Evolutionary conservation across 2,797 vertebrate genomes (phyloP).

Genomic region (Acrocephalus scirpaceus): DNA sequence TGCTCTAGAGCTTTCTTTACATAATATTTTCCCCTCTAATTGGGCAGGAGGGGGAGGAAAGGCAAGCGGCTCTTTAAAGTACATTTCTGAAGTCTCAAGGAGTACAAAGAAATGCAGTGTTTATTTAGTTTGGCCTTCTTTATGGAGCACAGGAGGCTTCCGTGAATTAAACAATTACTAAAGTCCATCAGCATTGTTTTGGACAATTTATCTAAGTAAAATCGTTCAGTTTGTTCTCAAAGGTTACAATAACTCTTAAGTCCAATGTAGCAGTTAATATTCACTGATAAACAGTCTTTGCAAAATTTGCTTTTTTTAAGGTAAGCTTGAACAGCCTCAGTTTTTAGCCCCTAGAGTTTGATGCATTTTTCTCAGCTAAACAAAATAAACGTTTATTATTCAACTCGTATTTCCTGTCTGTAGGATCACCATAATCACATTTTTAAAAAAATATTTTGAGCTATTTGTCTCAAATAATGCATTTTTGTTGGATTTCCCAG

Average conservation of each 20-base stretch:
- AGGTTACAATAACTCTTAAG: not conserved
- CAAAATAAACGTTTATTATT: not conserved
- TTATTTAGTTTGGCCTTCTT: not conserved
- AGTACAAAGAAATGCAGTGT: not conserved
- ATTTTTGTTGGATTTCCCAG: not conserved
- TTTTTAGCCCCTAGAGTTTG: not conserved
- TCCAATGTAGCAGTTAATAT: not conserved
- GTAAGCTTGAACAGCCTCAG: not conserved
- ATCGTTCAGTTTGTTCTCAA: not conserved
- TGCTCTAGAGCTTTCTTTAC: not conserved
- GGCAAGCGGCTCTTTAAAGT: accelerated
- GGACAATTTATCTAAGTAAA: not conserved
- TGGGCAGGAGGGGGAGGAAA: accelerated
- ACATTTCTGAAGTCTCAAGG: not conserved
- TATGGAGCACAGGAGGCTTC: not conserved
- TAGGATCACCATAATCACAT: not conserved
- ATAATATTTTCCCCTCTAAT: accelerated
- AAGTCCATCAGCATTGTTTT: not conserved
- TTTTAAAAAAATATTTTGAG: not conserved
- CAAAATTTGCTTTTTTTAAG: not conserved
- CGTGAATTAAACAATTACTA: accelerated
- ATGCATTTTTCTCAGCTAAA: not conserved
- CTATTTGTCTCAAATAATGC: not conserved
- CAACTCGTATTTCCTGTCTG: not conserved
- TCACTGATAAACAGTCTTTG: not conserved